A percentile compares a stretch with the other conserved stretches of the same genome.
Conservation (phyloP, 2,797 vertebrate genomes). For the Acropternis orthonyx region DNA sequence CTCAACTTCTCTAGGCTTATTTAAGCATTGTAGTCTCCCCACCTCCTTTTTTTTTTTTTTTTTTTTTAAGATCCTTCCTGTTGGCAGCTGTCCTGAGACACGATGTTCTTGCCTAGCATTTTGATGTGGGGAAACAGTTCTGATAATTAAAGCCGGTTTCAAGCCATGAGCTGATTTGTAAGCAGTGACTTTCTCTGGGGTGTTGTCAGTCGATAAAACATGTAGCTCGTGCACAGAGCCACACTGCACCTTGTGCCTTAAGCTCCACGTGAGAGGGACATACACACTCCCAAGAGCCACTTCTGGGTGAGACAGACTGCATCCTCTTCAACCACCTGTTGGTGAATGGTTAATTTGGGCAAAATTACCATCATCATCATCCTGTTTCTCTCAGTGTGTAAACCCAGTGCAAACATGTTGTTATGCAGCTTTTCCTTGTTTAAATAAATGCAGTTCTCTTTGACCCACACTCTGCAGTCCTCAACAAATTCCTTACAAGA, state of each 20-base stretch:
- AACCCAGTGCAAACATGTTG: not conserved
- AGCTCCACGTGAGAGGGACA: rapidly evolving
- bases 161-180: constrained; percentile 48
- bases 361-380: not conserved
- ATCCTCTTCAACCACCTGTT: not conserved
- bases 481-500: not conserved
- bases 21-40: not conserved
- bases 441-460: not conserved
- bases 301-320: not conserved
- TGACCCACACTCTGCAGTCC: not conserved
- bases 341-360: not conserved
- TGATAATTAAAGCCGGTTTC: constrained; percentile 69
- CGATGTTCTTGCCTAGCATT: constrained; percentile 69
- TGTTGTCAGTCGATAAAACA: constrained; percentile 1
- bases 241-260: not conserved
- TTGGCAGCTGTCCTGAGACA: constrained; percentile 69
- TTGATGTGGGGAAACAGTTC: constrained; percentile 70
- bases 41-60: not conserved
- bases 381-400: not conserved
- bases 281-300: not conserved
- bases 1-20: constrained; percentile 12
- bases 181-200: constrained; percentile 37
- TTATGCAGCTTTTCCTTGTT: not conserved
- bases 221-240: not conserved
- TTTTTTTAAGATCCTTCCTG: constrained; percentile 61